A percentile compares a stretch with the other conserved stretches of the same genome.
Evolutionary conservation across 2,888 invertebrate species (phyloP).

Genomic region (Vanessa cardui): DNA sequence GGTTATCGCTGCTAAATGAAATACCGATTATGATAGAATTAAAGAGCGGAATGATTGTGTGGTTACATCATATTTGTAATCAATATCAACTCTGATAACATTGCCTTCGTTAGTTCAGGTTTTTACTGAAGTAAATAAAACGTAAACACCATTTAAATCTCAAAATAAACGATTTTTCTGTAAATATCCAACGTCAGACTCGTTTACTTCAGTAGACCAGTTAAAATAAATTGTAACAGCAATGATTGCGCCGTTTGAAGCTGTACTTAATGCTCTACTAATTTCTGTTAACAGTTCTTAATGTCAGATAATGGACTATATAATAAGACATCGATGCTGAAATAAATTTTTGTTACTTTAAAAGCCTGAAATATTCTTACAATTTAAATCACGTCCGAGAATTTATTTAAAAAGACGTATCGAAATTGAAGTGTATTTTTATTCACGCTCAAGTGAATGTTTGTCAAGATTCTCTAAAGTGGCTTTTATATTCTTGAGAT

Average conservation of each 20-base stretch:
- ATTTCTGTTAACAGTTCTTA: conserved; percentile 22
- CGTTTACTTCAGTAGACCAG: conserved; percentile 5
- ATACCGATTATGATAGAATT: conserved; percentile 3
- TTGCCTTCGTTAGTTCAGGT: background rate
- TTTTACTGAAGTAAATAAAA: background rate
- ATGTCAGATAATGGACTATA: conserved; percentile 12
- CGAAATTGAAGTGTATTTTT: conserved; percentile 2
- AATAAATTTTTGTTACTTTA: background rate
- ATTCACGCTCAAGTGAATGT: conserved; percentile 3
- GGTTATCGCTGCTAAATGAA: conserved; percentile 3
- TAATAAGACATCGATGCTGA: conserved; percentile 7
- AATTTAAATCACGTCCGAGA: background rate
- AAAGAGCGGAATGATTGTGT: conserved; percentile 3
- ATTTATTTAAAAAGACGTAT: background rate
- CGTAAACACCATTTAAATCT: background rate
- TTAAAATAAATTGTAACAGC: background rate
- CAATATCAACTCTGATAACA: conserved; percentile 4
- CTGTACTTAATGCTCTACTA: conserved; percentile 23
- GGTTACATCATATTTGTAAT: conserved; percentile 3
- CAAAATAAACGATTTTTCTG: conserved; percentile 14
- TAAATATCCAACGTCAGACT: conserved; percentile 17
- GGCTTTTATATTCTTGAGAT: background rate
- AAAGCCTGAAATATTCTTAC: background rate
- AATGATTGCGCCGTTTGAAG: conserved; percentile 9
- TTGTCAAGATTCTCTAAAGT: background rate